phyloP scores from a whole-genome alignment of 1,140 invertebrate species.

The Idris sp. region DNA sequence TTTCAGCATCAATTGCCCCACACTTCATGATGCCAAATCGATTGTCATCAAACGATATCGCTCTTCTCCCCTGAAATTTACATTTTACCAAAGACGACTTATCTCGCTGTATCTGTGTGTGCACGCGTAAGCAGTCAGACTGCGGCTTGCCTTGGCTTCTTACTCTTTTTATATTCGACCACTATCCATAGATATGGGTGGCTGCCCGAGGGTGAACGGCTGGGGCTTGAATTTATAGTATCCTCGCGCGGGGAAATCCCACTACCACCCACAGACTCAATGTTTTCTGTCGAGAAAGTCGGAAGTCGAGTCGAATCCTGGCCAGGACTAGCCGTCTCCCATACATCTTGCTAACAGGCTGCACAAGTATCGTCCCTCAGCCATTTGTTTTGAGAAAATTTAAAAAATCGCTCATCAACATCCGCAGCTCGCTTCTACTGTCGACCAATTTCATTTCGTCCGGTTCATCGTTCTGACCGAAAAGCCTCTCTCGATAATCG shows the following conservation, averaged over 20 bases:
- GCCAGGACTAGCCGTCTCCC: slow-evolving; percentile 75
- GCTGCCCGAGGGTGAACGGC: slow-evolving; percentile 57
- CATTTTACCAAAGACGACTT: slow-evolving; percentile 56
- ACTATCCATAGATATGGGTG: slow-evolving; percentile 68
- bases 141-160: slow-evolving; percentile 52
- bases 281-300: slow-evolving; percentile 78
- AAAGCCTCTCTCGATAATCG: slow-evolving; percentile 35
- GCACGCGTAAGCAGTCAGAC: slow-evolving; percentile 56
- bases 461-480: background rate
- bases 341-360: slow-evolving; percentile 76
- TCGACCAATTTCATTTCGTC: background rate
- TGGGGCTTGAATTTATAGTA: slow-evolving; percentile 76
- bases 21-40: slow-evolving; percentile 53
- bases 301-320: slow-evolving; percentile 77
- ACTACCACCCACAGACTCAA: slow-evolving; percentile 74
- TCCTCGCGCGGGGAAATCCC: slow-evolving; percentile 72
- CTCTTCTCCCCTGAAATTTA: slow-evolving; percentile 50
- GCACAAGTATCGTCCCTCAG: slow-evolving; percentile 71
- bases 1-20: slow-evolving; percentile 33
- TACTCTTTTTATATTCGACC: slow-evolving; percentile 73
- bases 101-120: slow-evolving; percentile 45
- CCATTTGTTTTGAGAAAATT: slow-evolving; percentile 50
- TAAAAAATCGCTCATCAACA: slow-evolving; percentile 64
- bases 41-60: slow-evolving; percentile 58
- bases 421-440: background rate